Evolutionary conservation across 2,888 invertebrate genomes (phyloP).

Genomic region (Crossocerus cetratus): DNA sequence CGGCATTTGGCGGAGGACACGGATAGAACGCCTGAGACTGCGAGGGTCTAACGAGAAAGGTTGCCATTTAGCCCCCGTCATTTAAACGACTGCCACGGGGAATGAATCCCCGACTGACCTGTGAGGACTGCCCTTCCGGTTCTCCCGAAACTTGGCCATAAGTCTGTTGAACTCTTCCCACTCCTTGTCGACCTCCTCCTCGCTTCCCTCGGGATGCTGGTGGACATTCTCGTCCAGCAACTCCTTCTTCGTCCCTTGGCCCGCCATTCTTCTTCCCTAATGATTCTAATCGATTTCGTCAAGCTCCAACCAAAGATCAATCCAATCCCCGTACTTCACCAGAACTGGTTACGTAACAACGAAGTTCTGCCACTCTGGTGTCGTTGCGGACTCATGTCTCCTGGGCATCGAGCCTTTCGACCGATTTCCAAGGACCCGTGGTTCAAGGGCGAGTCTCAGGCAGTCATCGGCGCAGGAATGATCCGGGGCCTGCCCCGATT

Average conservation of each 20-base stretch:
- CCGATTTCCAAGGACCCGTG: background rate
- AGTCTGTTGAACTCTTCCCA: slow-evolving; percentile 81
- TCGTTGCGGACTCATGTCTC: background rate
- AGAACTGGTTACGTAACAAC: background rate
- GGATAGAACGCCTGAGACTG: slow-evolving; percentile 80
- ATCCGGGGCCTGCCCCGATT: background rate
- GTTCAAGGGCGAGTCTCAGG: background rate
- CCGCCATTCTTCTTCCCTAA: slow-evolving; percentile 58
- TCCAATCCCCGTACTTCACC: background rate
- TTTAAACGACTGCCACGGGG: background rate
- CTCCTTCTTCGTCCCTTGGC: slow-evolving; percentile 67
- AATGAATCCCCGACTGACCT: slow-evolving; percentile 56
- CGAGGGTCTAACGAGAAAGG: slow-evolving; percentile 66
- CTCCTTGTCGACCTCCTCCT: slow-evolving; percentile 79
- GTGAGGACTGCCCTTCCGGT: slow-evolving; percentile 69
- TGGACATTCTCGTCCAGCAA: slow-evolving; percentile 66
- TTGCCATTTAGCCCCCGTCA: background rate
- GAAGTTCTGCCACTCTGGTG: background rate
- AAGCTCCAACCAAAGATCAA: no score
- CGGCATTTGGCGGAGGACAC: slow-evolving; percentile 78
- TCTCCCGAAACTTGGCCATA: slow-evolving; percentile 77
- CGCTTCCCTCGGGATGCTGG: slow-evolving; percentile 77
- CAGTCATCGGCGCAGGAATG: background rate
- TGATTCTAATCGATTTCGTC: background rate
- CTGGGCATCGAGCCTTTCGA: background rate